Percentiles rank a stretch among this genome's conserved stretches.
phyloP scores from a whole-genome alignment of 2,888 invertebrate species.

The Aspidapion aeneum region DNA sequence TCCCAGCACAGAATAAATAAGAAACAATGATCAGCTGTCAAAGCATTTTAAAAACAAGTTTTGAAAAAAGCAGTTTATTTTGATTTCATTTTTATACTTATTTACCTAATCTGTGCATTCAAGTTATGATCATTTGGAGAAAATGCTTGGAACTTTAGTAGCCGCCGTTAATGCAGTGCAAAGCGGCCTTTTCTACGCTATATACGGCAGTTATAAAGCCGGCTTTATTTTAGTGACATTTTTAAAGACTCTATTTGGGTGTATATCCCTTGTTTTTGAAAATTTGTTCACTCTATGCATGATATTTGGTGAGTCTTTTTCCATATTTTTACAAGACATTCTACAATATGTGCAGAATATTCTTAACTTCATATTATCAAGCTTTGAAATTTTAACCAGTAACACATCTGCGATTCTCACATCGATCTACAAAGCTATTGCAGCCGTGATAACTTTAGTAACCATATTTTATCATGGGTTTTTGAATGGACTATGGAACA shows the following conservation, averaged over 20 bases:
- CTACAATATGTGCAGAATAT: conserved; percentile 16
- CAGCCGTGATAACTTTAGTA: background rate
- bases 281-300: conserved; percentile 20
- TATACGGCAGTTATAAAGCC: conserved; percentile 32
- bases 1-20: no score
- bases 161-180: conserved; percentile 13
- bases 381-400: conserved; percentile 8
- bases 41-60: no score
- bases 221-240: conserved; percentile 33
- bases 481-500: conserved; percentile 7
- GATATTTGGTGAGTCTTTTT: conserved; percentile 34
- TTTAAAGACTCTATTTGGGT: conserved; percentile 17
- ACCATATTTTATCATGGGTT: background rate
- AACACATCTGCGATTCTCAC: background rate
- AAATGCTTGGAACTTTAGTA: conserved; percentile 20
- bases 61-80: no score
- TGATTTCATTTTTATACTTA: no score
- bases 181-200: conserved; percentile 18
- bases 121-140: background rate
- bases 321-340: conserved; percentile 33
- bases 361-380: background rate
- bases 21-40: no score
- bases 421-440: background rate
- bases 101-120: no score
- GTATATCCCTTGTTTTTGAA: conserved; percentile 11